These are phyloP conservation scores for Montipora sp. DNA, from an alignment of 64 coral and sea anemone species.

Conservation along the genomic window DNA sequence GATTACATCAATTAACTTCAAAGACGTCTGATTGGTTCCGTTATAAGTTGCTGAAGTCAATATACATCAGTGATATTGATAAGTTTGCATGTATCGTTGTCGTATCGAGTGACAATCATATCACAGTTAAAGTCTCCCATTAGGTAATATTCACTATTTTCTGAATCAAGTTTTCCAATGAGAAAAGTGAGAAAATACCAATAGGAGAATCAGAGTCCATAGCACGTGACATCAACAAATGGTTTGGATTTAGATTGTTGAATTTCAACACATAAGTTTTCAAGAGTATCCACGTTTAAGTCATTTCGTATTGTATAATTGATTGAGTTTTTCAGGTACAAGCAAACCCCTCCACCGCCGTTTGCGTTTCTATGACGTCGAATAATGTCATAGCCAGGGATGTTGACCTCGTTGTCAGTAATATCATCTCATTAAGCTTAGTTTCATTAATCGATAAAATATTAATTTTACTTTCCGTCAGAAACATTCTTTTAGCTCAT, in stretches of 20 bases:
- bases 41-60: too few species aligned
- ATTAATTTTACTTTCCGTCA: constrained; percentile 61
- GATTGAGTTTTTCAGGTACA: constrained; percentile 66
- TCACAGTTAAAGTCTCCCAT: too few species aligned
- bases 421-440: constrained; percentile 53
- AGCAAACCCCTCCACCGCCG: constrained; percentile 69
- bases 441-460: constrained; percentile 76
- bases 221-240: neutral
- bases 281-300: constrained; percentile 44
- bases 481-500: neutral
- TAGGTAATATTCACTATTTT: too few species aligned
- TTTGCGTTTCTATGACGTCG: constrained; percentile 68
- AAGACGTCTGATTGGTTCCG: too few species aligned
- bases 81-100: too few species aligned
- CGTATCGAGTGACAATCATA: too few species aligned
- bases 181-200: too few species aligned
- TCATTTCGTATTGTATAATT: constrained; percentile 66
- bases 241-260: constrained; percentile 68
- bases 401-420: constrained; percentile 45
- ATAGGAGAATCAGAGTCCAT: too few species aligned
- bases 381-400: constrained; percentile 71
- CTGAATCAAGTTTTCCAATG: too few species aligned
- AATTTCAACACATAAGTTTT: constrained; percentile 74
- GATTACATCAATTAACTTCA: too few species aligned
- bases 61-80: too few species aligned